phyloP scores from a whole-genome alignment of 2,888 invertebrate species.

The Dryobota labecula region DNA sequence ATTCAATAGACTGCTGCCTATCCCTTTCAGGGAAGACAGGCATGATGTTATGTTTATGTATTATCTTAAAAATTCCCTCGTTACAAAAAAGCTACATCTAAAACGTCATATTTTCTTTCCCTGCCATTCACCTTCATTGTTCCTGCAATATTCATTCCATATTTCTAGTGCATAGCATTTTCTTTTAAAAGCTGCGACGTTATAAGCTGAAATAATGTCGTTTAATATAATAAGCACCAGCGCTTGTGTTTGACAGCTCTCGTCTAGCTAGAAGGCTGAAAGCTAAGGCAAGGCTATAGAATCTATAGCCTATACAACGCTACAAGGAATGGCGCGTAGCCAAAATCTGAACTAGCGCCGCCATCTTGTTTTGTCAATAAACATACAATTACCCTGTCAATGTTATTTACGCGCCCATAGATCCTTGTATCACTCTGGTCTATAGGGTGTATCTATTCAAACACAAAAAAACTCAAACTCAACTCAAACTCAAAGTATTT shows the following conservation, averaged over 20 bases:
- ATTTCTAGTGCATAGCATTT: constrained; percentile 9
- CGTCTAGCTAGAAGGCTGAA: not conserved
- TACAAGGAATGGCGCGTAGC: not conserved
- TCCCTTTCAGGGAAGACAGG: not conserved
- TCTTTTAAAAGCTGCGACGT: constrained; percentile 10
- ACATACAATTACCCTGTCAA: too few relatives aligned
- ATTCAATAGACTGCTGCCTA: too few relatives aligned
- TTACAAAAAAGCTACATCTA: not conserved
- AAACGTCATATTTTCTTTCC: not conserved
- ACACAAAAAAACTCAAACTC: too few relatives aligned
- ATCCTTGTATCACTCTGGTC: not conserved
- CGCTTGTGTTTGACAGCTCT: constrained; percentile 22
- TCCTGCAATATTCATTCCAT: not conserved
- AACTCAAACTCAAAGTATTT: too few relatives aligned
- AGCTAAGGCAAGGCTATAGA: not conserved
- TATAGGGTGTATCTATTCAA: too few relatives aligned
- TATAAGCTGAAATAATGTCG: constrained; percentile 25
- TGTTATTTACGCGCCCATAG: not conserved
- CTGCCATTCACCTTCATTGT: not conserved
- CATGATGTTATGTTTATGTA: not conserved
- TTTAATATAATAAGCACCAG: constrained; percentile 16
- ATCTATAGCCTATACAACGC: not conserved
- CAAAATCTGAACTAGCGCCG: not conserved
- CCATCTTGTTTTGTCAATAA: not conserved
- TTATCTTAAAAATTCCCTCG: not conserved